A percentile compares a stretch with the other conserved stretches of the same genome.
Conservation (phyloP, 1,140 invertebrate genomes). For the Eupeodes corollae region DNA sequence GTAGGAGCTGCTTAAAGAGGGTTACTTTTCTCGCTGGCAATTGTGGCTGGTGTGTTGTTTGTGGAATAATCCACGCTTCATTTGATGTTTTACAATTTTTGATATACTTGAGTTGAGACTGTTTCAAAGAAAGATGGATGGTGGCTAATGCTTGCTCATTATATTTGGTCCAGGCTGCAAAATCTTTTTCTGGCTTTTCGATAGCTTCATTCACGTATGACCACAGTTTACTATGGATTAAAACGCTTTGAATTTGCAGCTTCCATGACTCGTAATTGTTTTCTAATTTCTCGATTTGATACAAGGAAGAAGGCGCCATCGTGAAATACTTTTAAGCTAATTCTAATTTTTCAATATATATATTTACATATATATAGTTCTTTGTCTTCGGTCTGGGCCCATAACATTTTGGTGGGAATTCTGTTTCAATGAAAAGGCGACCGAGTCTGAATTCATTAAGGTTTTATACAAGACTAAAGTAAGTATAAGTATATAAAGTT, state of each 20-base stretch:
- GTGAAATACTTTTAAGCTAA: too few relatives aligned
- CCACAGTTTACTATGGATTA: conserved; percentile 2
- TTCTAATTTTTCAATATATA: too few relatives aligned
- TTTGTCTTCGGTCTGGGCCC: too few relatives aligned
- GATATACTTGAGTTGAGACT: conserved; percentile 1
- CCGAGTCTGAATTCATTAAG: too few relatives aligned
- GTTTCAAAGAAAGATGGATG: background rate
- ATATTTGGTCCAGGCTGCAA: background rate
- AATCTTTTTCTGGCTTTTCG: background rate
- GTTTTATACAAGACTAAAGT: too few relatives aligned
- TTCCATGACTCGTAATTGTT: too few relatives aligned
- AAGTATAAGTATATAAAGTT: too few relatives aligned
- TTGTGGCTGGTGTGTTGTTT: background rate
- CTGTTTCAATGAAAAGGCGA: too few relatives aligned
- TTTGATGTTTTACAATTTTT: background rate
- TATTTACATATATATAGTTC: too few relatives aligned
- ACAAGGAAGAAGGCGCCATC: too few relatives aligned
- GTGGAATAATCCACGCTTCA: conserved; percentile 1
- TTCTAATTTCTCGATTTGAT: too few relatives aligned
- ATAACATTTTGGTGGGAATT: too few relatives aligned
- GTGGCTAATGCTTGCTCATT: conserved; percentile 5
- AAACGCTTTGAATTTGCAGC: background rate
- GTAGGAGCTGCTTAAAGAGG: conserved; percentile 2
- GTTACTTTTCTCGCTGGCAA: conserved; percentile 1
- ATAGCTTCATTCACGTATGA: background rate